Evolutionary conservation across 2,888 invertebrate genomes (phyloP), one percentile per base, ranked within the genome.

Genomic region (Eupithecia subumbrata): DNA sequence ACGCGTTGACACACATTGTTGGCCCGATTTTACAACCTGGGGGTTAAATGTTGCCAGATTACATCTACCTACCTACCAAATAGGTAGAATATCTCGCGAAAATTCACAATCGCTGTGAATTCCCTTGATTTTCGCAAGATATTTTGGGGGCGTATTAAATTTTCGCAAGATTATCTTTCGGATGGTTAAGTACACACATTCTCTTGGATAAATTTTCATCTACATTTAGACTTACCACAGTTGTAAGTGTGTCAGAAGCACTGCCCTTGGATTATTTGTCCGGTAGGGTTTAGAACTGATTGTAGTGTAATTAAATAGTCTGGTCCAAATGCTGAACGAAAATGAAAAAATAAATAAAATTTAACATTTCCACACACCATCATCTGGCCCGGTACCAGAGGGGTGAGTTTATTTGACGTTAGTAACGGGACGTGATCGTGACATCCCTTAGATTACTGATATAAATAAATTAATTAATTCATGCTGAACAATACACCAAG

Each of bases 1-100:
- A 45, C 72, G 30, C 18, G 71, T 71, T 72, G 74, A 67, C 76
- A 74, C 60, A 69, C 45, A 72, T 77, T 77, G 73, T 76, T 72
- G 52, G 52, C 69, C 56, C 37, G 72, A 74, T 74, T 74, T 69
- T 70, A 72, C 74, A 74, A 69, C 74, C 76, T 18, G 9, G 48
- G 56, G 68, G 73, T 73, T 73, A 73, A 76, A 76, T 73, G 76
- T 72, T 76, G 25, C 60, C 67, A 75, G 45, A 75, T 75, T 70
- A 60, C 60, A 25, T 56, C 22, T 22, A 60, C 56, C 22, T 56
- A 60, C 56, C 60, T 25, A 60, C 60, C 60, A 60, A 60, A 60
- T 25, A 60, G 25, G 60, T 25, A 60, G 60, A 60, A 60, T 60
- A 25, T 56, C 22, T 22, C 52, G n/a, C 25, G 68, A 68, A 43